Conservation (phyloP, 2,797 vertebrate genomes). For the Tapirus indicus region DNA sequence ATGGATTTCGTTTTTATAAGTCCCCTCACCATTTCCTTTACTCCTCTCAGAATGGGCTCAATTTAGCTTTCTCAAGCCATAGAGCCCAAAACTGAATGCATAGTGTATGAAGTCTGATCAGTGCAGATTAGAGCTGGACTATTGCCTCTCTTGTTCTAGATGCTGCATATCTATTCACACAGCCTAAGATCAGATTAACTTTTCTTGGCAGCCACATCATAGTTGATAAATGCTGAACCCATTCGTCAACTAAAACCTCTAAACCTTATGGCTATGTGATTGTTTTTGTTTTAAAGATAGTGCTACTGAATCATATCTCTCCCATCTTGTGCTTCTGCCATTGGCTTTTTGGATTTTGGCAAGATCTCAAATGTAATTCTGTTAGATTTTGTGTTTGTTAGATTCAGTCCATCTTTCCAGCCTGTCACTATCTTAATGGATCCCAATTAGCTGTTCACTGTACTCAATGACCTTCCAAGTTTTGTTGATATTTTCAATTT, state of each 20-base stretch:
- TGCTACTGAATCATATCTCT: background rate
- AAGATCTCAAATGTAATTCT: background rate
- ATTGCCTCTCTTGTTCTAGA: background rate
- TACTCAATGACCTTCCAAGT: background rate
- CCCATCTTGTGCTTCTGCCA: background rate
- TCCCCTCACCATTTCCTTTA: background rate
- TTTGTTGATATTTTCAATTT: slow-evolving; percentile 13
- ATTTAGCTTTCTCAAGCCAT: background rate
- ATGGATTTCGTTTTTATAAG: background rate
- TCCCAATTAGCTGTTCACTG: background rate
- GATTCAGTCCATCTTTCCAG: background rate
- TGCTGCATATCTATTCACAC: background rate
- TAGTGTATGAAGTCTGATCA: background rate
- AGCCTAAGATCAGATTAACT: background rate
- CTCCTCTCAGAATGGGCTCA: background rate
- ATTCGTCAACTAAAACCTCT: background rate
- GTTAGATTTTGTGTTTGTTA: background rate
- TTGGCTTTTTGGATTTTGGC: background rate
- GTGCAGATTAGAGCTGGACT: background rate
- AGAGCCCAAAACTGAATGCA: background rate
- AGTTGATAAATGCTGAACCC: background rate
- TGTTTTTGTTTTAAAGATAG: slow-evolving; percentile 29
- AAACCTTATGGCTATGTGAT: background rate
- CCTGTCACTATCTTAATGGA: background rate
- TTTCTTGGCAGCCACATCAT: background rate